Percentiles rank a stretch among this genome's conserved stretches.
Evolutionary conservation across 37 sponge, comb jelly and placozoan genomes (phyloP).

Genomic region (Aplysina aerophoba): DNA sequence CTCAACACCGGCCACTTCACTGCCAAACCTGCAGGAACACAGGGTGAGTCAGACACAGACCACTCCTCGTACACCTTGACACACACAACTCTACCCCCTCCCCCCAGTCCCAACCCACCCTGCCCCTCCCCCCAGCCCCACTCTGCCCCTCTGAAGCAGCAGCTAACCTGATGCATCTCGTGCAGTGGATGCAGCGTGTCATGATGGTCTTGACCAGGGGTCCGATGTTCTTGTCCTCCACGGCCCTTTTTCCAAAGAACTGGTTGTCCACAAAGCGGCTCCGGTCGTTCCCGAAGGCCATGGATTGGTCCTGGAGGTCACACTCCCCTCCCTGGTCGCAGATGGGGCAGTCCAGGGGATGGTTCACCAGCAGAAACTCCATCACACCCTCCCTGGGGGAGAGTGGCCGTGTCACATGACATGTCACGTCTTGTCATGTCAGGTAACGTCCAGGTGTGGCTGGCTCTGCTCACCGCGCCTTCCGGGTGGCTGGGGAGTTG

Average conservation of each 20-base stretch:
- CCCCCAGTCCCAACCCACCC: neutral
- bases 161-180: conserved; percentile 86
- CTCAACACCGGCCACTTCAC: conserved; percentile 94
- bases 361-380: conserved; percentile 99
- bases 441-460: neutral
- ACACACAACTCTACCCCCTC: neutral
- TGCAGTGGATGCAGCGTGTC: conserved; percentile 99
- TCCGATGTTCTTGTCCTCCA: conserved; percentile 98
- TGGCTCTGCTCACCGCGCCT: conserved; percentile 68
- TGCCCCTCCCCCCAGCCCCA: neutral
- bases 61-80: neutral
- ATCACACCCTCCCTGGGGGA: conserved; percentile 91
- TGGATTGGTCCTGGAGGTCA: conserved; percentile 98
- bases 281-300: conserved; percentile 96
- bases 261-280: conserved; percentile 92
- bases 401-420: no score
- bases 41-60: neutral
- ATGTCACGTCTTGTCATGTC: no score
- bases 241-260: conserved; percentile 93
- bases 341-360: conserved; percentile 98
- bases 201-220: conserved; percentile 98
- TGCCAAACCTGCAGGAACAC: conserved; percentile 75
- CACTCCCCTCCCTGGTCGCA: conserved; percentile 99
- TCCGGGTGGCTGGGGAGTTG: conserved; percentile 81
- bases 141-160: neutral